These are phyloP conservation scores for Drosophila kurseongensis DNA, from an alignment of 1,140 invertebrate genomes.

Conservation along the genomic window DNA sequence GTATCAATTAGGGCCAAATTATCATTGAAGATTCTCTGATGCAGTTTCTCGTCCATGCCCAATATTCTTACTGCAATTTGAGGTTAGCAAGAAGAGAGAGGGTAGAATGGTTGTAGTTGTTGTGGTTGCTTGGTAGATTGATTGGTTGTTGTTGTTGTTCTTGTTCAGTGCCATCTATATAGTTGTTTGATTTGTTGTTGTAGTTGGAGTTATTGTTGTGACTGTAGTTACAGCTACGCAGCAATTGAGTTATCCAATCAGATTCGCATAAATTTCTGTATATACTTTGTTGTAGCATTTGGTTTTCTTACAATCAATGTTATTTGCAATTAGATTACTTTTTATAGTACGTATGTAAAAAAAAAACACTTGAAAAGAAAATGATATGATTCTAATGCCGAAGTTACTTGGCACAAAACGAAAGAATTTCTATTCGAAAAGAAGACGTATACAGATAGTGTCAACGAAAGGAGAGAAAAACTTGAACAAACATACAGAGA, in stretches of 20 bases:
- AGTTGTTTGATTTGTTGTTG: slow-evolving; percentile 41
- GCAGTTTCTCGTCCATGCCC: slow-evolving; percentile 84
- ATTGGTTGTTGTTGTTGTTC: slow-evolving; percentile 32
- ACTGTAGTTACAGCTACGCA: slow-evolving; percentile 60
- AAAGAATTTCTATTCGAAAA: slow-evolving; percentile 10
- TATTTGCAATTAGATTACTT: slow-evolving; percentile 34
- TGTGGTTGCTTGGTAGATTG: slow-evolving; percentile 3
- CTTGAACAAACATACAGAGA: slow-evolving; percentile 37
- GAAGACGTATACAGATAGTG: slow-evolving; percentile 35
- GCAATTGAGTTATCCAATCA: slow-evolving; percentile 65
- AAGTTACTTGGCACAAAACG: slow-evolving; percentile 18
- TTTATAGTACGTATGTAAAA: slow-evolving; percentile 21
- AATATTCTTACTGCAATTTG: slow-evolving; percentile 84
- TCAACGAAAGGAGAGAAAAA: slow-evolving; percentile 43
- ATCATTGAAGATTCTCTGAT: slow-evolving; percentile 84
- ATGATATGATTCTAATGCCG: slow-evolving; percentile 16
- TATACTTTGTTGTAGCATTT: slow-evolving; percentile 43
- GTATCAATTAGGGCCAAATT: slow-evolving; percentile 84
- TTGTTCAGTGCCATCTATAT: slow-evolving; percentile 56
- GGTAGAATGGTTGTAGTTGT: slow-evolving; percentile 74
- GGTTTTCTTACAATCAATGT: slow-evolving; percentile 44
- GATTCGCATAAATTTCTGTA: slow-evolving; percentile 51
- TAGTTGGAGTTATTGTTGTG: slow-evolving; percentile 39
- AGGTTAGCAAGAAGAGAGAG: slow-evolving; percentile 70
- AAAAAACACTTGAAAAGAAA: slow-evolving; percentile 23